Base-by-base conservation (phyloP, 2,888 invertebrate species). In the Trissoscelio sp. region DNA sequence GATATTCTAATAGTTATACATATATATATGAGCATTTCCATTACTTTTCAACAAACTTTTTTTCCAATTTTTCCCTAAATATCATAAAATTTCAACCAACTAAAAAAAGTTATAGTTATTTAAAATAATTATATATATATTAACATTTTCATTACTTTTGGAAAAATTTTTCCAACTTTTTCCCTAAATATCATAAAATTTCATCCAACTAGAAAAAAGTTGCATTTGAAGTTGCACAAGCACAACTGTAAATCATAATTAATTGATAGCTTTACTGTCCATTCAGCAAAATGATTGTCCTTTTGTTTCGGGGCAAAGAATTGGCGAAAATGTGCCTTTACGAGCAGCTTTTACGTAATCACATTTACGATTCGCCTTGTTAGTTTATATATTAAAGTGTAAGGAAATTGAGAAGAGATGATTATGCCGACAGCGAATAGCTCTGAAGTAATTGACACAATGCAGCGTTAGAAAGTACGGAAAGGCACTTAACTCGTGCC, bases 401-500 rank as follows among this genome's bases (percentile, higher is more conserved):
- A 73, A 55, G 60, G 67, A 58, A 69, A 60, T 62, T 31, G 60
- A 46, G 60, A 73, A 48, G 66, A 73, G 67, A 72, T 44, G 72
- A 73, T 79, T 79, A 79, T 57, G 66, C 62, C 48, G 48, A 44
- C 55, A 12, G 53, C 55, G 74, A 57, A 58, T 28, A 34, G 79
- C 37, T 44, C 58, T 79, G 78, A 72, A 79, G 78, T 79, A 79
- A 79, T 79, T 79, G 79, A 79, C 79, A 79, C 79, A 74, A 73
- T 73, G 79, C 66, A 58, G 39, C 62, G 74, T 74, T 79, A 79
- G 79, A 79, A 79, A 79, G 79, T 79, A 79, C 79, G 73, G 79
- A 79, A 79, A 79, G 79, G 55, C 64, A 51, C 12, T 78, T 70
- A 72, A 66, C 64, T 48, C 72, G 44, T 14, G 72, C 64, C 57